These are phyloP conservation scores for Actinostola sp. DNA, from an alignment of 92 coral and sea anemone genomes.

Conservation along the genomic window DNA sequence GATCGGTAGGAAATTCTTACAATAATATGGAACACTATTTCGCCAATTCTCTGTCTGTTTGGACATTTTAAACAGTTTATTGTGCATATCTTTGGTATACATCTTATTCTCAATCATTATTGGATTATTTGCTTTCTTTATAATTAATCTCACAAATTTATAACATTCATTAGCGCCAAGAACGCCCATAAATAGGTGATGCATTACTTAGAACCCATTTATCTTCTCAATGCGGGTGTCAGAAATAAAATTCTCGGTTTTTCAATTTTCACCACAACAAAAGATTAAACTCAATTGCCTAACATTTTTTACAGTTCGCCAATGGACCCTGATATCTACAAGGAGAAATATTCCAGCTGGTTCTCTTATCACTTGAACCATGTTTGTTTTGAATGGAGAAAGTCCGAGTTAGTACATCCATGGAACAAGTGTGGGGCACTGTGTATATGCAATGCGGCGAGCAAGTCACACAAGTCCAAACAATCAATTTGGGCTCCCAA, in stretches of 20 bases:
- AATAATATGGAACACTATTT: too few relatives aligned
- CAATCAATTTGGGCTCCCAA: conserved; percentile 68
- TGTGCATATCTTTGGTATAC: too few relatives aligned
- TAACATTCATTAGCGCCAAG: too few relatives aligned
- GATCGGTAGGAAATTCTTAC: too few relatives aligned
- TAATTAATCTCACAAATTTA: too few relatives aligned
- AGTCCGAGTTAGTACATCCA: conserved; percentile 26
- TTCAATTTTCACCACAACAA: conserved; percentile 4
- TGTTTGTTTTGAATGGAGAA: conserved; percentile 61
- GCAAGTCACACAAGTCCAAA: conserved; percentile 50
- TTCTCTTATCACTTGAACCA: conserved; percentile 92
- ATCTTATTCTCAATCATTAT: neutral
- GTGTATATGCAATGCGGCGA: conserved; percentile 57
- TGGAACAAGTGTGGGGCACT: conserved; percentile 73
- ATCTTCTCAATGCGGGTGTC: too few relatives aligned
- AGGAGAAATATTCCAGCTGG: conserved; percentile 75
- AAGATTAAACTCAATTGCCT: neutral
- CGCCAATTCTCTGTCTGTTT: too few relatives aligned
- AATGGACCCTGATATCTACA: conserved; percentile 55
- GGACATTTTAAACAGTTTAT: too few relatives aligned
- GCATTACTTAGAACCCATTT: too few relatives aligned
- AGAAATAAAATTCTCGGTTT: neutral
- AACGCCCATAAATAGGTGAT: too few relatives aligned
- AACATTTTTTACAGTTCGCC: neutral
- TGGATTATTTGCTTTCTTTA: too few relatives aligned